Evolutionary conservation across 2,113 vertebrate species (phyloP).

Genomic region (Apeltes quadracus): DNA sequence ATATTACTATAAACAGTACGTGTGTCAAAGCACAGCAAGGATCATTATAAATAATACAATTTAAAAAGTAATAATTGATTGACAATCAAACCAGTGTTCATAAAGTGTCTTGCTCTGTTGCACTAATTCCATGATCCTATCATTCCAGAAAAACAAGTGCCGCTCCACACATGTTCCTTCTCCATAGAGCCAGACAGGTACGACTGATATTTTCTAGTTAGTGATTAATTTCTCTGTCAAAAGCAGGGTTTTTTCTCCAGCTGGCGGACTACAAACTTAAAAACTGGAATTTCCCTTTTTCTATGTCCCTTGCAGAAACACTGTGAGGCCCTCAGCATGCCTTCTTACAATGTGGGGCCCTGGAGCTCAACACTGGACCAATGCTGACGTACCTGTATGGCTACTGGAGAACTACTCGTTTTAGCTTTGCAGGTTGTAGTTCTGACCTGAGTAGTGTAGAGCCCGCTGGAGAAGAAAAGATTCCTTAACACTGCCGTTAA

Average conservation of each 20-base stretch:
- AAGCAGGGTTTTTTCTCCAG: neutral
- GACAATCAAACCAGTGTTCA: neutral
- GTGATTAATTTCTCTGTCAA: neutral
- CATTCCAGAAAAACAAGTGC: constrained; percentile 79
- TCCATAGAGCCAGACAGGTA: constrained; percentile 71
- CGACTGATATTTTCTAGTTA: neutral
- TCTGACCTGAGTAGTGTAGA: constrained; percentile 17
- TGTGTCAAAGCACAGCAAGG: neutral
- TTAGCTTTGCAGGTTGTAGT: constrained; percentile 23
- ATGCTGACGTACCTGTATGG: constrained; percentile 74
- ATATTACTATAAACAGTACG: no score
- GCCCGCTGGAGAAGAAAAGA: neutral
- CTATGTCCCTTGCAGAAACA: constrained; percentile 40
- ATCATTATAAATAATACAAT: neutral
- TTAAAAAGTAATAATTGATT: neutral
- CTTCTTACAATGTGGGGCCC: constrained; percentile 45
- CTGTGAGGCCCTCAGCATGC: constrained; percentile 44
- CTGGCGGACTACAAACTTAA: neutral
- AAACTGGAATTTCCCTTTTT: neutral
- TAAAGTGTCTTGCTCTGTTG: neutral
- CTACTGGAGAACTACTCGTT: constrained; percentile 41
- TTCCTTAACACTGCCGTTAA: neutral
- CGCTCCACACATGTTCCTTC: constrained; percentile 70
- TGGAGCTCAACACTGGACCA: constrained; percentile 76
- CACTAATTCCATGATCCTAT: neutral